These are phyloP conservation scores for Drosophila carrolli DNA, from an alignment of 1,140 invertebrate genomes.

Conservation along the genomic window DNA sequence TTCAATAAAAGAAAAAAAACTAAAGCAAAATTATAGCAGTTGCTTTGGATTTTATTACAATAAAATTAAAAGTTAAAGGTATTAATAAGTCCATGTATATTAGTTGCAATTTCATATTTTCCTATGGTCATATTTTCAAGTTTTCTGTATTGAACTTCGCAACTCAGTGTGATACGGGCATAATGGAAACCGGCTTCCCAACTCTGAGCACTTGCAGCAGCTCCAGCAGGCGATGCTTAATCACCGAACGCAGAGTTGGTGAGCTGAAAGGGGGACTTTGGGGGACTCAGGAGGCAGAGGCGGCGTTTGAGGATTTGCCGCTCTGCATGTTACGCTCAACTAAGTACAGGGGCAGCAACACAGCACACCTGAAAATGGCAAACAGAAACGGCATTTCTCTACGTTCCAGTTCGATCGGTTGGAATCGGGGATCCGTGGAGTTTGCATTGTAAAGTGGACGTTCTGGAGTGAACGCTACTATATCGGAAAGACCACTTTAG, in stretches of 20 bases:
- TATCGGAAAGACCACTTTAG: neutral
- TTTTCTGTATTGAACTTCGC: neutral
- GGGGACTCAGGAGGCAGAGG: constrained; percentile 11
- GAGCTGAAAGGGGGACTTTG: neutral
- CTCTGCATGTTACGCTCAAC: constrained; percentile 53
- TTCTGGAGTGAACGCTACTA: constrained; percentile 2
- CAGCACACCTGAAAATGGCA: constrained; percentile 39
- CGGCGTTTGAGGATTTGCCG: constrained; percentile 31
- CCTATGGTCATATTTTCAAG: neutral
- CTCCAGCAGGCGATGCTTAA: constrained; percentile 33
- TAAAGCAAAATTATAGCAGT: no score
- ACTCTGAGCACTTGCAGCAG: constrained; percentile 39
- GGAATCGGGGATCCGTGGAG: constrained; percentile 31
- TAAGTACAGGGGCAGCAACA: constrained; percentile 35
- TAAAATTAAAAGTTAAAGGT: no score
- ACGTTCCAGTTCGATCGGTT: constrained; percentile 43
- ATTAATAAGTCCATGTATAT: no score
- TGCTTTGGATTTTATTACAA: no score
- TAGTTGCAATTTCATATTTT: no score
- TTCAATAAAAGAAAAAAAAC: no score
- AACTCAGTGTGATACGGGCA: constrained; percentile 6
- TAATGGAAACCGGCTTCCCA: constrained; percentile 40
- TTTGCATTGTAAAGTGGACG: constrained; percentile 15
- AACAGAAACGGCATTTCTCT: constrained; percentile 30
- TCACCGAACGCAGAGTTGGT: constrained; percentile 20